A percentile compares a stretch with the other conserved stretches of the same genome.
Conservation (phyloP, 2,113 vertebrate genomes). For the Pseudolaguvia tuberculata region DNA sequence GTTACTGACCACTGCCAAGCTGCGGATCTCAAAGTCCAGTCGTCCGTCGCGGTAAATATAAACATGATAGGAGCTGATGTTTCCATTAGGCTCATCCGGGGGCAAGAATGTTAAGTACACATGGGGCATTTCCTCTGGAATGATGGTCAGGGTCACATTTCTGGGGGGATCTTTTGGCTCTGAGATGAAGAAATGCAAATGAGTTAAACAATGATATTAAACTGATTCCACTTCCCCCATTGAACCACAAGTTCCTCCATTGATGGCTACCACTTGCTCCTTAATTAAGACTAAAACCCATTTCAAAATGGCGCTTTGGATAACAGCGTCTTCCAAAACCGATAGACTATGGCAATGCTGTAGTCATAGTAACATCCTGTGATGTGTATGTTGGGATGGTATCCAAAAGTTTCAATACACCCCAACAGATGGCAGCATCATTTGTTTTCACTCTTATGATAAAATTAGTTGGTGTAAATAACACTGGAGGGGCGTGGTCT, state of each 20-base stretch:
- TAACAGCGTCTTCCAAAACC: no score
- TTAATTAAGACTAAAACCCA: no score
- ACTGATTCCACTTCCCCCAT: no score
- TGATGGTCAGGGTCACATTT: slow-evolving; percentile 81
- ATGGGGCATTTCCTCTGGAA: slow-evolving; percentile 83
- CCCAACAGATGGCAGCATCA: no score
- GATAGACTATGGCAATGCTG: no score
- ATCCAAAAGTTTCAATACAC: no score
- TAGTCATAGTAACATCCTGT: no score
- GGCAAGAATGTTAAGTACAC: slow-evolving; percentile 86
- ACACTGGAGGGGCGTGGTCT: not conserved
- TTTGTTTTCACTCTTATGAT: no score
- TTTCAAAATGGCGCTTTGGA: no score
- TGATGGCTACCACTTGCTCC: no score
- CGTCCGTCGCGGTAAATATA: slow-evolving; percentile 77
- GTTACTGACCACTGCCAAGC: slow-evolving; percentile 71
- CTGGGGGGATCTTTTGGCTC: slow-evolving; percentile 89
- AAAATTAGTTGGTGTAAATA: not conserved
- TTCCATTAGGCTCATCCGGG: slow-evolving; percentile 84
- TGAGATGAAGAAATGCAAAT: slow-evolving; percentile 53
- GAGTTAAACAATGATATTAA: not conserved
- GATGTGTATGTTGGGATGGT: no score
- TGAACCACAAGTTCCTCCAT: no score
- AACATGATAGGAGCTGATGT: slow-evolving; percentile 84
- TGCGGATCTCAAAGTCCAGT: slow-evolving; percentile 71